Evolutionary conservation across 2,113 vertebrate genomes (phyloP).

Genomic region (Trogon surrucura): DNA sequence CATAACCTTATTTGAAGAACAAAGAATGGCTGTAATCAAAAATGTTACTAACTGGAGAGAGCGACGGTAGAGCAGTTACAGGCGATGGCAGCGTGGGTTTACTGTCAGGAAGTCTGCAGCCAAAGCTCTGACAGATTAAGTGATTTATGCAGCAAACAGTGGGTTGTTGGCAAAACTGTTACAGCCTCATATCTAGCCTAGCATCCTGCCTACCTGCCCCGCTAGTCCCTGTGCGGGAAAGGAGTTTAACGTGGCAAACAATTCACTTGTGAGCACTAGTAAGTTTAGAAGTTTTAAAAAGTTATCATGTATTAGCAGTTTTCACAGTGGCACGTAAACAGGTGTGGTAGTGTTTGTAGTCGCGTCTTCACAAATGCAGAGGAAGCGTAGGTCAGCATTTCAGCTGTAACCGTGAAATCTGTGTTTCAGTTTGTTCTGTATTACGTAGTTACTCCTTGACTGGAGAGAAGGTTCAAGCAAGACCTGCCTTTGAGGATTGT

Average conservation of each 20-base stretch:
- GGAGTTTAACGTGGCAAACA: background rate
- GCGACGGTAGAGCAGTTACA: background rate
- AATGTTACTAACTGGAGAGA: background rate
- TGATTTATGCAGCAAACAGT: background rate
- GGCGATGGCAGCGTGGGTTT: rapidly evolving
- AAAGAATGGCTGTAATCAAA: background rate
- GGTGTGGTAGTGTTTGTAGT: background rate
- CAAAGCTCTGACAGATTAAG: background rate
- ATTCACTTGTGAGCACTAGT: background rate
- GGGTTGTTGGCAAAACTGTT: background rate
- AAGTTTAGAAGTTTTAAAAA: background rate
- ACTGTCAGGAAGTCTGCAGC: background rate
- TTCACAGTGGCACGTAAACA: background rate
- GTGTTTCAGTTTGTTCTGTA: background rate
- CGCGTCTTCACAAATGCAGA: background rate
- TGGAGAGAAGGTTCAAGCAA: background rate
- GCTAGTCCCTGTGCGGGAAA: background rate
- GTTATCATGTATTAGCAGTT: background rate
- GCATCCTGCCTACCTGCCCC: background rate
- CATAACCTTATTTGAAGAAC: background rate
- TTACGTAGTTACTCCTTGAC: background rate
- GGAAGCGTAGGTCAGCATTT: background rate
- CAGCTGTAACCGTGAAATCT: background rate
- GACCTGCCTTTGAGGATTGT: background rate
- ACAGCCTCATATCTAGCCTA: rapidly evolving